Percentiles rank a stretch among this genome's conserved stretches.
These are phyloP conservation scores for Nipponia nippon DNA, from an alignment of 2,113 vertebrate species.

Conservation along the genomic window DNA sequence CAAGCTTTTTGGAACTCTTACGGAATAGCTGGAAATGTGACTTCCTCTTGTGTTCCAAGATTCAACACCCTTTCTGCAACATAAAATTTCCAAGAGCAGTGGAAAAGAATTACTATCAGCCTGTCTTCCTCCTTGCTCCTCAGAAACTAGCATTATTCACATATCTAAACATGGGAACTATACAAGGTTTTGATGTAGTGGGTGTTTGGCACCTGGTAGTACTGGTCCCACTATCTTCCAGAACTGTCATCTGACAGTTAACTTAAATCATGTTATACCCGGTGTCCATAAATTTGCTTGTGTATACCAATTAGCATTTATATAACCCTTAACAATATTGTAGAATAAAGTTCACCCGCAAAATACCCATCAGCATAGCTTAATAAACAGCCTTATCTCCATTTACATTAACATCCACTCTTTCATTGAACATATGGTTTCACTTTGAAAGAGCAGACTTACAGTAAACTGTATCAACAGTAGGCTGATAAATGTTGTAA, in stretches of 20 bases:
- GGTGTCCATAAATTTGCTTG: not conserved
- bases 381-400: slow-evolving; percentile 37
- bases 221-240: not conserved
- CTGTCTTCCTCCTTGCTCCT: not conserved
- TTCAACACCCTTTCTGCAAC: not conserved
- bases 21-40: not conserved
- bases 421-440: slow-evolving; percentile 49
- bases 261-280: not conserved
- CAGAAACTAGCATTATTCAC: not conserved
- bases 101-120: not conserved
- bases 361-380: not conserved
- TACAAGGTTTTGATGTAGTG: not conserved
- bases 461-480: slow-evolving; percentile 25
- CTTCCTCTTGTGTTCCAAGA: not conserved
- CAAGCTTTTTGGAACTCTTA: not conserved
- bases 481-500: slow-evolving; percentile 27
- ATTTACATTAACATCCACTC: slow-evolving; percentile 14
- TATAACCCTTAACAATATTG: not conserved
- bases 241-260: not conserved
- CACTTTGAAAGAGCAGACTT: slow-evolving; percentile 29
- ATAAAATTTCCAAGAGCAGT: not conserved
- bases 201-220: not conserved
- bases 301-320: not conserved
- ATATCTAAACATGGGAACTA: not conserved
- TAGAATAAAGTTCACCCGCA: slow-evolving; percentile 4